These are phyloP conservation scores for Pandemis corylana DNA, from an alignment of 2,888 invertebrate genomes.

Conservation along the genomic window DNA sequence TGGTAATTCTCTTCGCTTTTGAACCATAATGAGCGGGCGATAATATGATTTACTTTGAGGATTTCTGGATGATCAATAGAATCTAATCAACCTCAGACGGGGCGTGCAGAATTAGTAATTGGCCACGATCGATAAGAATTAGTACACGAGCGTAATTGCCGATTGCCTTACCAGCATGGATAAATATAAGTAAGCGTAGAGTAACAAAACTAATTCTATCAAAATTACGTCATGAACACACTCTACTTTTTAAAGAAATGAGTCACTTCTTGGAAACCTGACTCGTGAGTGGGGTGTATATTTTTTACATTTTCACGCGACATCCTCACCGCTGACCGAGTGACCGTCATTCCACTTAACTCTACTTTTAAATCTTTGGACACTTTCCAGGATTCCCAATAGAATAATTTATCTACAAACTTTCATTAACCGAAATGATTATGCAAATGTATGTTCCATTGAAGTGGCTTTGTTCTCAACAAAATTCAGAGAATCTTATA, in stretches of 20 bases:
- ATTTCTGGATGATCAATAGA: constrained; percentile 39
- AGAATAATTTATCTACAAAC: constrained; percentile 42
- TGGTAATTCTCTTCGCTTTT: constrained; percentile 15
- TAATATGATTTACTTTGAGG: constrained; percentile 34
- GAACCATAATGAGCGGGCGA: constrained; percentile 27
- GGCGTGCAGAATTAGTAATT: constrained; percentile 32
- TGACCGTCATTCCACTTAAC: constrained; percentile 43
- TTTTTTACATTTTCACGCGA: constrained; percentile 36
- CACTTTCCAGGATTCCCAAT: constrained; percentile 40
- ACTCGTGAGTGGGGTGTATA: constrained; percentile 22
- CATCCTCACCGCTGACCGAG: constrained; percentile 37
- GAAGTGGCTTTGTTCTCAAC: constrained; percentile 31
- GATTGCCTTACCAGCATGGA: not conserved
- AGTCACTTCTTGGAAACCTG: constrained; percentile 35
- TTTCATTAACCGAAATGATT: constrained; percentile 41
- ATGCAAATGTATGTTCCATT: constrained; percentile 38
- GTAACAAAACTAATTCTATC: constrained; percentile 1
- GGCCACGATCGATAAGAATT: constrained; percentile 10
- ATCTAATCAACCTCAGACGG: constrained; percentile 19
- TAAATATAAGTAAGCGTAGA: not conserved
- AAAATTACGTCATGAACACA: constrained; percentile 8
- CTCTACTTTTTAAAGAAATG: constrained; percentile 19
- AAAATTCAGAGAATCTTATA: constrained; percentile 41
- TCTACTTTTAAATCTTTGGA: constrained; percentile 42
- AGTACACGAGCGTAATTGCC: not conserved